A percentile compares a stretch with the other conserved stretches of the same genome.
Conservation (phyloP, 2,888 invertebrate genomes). For the Cantharis flavilabris region DNA sequence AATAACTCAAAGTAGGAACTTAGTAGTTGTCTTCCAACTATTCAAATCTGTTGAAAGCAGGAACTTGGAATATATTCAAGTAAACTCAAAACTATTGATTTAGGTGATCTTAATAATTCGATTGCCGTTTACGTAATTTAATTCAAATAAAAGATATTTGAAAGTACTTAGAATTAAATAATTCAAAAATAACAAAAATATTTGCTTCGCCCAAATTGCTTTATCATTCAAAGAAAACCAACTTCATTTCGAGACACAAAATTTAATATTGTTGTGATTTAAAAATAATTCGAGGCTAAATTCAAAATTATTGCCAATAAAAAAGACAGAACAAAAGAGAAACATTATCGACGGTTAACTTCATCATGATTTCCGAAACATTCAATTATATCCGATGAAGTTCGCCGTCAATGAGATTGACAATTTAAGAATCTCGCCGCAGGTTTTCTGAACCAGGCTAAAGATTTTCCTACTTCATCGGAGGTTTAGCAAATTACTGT, state of each 20-base stretch:
- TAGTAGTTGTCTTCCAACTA: background rate
- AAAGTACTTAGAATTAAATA: no score
- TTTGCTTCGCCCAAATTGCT: no score
- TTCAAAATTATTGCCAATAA: background rate
- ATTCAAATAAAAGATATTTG: background rate
- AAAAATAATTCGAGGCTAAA: background rate
- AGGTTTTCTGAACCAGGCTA: background rate
- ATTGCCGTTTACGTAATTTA: background rate
- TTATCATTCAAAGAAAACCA: no score
- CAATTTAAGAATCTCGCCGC: background rate
- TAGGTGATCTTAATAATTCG: background rate
- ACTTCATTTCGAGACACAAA: no score
- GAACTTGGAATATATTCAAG: background rate
- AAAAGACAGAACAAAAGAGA: background rate
- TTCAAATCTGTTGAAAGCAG: background rate
- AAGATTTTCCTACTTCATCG: background rate
- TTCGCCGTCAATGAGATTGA: background rate
- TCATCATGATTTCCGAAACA: background rate
- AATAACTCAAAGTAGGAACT: background rate
- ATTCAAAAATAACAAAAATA: no score
- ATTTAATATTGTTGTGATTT: no score
- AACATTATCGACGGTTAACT: background rate
- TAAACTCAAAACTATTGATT: background rate
- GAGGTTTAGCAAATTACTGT: background rate
- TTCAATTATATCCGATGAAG: background rate